Evolutionary conservation across 2,888 invertebrate species (phyloP).

Genomic region (Parasteatoda lunata): DNA sequence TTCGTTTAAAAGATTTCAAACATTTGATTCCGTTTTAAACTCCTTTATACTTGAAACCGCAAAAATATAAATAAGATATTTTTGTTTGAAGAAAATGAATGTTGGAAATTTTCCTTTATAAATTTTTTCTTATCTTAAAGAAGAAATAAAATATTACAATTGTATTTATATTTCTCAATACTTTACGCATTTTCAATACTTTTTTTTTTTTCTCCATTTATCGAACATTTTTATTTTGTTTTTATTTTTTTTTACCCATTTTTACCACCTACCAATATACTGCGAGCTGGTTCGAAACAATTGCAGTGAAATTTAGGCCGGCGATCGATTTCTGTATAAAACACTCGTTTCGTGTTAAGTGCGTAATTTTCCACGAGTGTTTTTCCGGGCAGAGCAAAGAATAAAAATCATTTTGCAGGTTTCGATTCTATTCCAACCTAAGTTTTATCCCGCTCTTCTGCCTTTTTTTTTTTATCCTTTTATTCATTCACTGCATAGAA

Average conservation of each 20-base stretch:
- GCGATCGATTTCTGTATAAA: constrained; percentile 57
- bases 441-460: constrained; percentile 10
- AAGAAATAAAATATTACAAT: too few species aligned
- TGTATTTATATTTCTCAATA: too few species aligned
- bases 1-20: too few species aligned
- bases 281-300: background rate
- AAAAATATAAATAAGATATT: too few species aligned
- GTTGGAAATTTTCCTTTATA: too few species aligned
- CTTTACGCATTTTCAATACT: background rate
- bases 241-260: too few species aligned
- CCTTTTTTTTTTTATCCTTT: background rate
- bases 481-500: constrained; percentile 2
- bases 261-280: too few species aligned
- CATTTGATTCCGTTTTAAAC: too few species aligned
- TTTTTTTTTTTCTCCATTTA: background rate
- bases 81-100: too few species aligned
- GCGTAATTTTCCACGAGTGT: constrained; percentile 54
- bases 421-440: constrained; percentile 45
- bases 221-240: too few species aligned
- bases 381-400: constrained; percentile 12
- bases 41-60: too few species aligned
- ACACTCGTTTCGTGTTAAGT: constrained; percentile 60
- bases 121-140: too few species aligned
- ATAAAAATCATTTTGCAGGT: constrained; percentile 45
- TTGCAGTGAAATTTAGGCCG: constrained; percentile 17